Conservation (phyloP, 2,113 vertebrate genomes). For the Pomatorhinus ruficollis region DNA sequence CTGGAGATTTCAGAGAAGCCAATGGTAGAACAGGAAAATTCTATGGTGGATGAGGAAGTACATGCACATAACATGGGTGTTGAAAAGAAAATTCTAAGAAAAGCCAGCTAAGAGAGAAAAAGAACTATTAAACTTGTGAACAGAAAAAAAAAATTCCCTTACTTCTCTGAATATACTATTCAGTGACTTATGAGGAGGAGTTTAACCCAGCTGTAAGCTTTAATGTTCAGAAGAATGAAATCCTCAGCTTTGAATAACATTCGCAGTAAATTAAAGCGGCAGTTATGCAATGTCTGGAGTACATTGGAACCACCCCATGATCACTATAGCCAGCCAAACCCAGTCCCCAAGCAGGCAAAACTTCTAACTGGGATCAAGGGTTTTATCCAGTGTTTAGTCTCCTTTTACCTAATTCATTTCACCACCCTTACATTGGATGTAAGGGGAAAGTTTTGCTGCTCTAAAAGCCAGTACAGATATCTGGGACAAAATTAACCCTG, state of each 20-base stretch:
- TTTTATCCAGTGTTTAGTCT: conserved; percentile 6
- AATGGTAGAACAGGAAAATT: not conserved
- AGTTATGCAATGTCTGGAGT: conserved; percentile 42
- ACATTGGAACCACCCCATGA: not conserved
- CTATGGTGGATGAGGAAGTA: not conserved
- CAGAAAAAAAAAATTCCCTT: not conserved
- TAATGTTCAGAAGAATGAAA: conserved; percentile 26
- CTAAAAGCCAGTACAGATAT: not conserved
- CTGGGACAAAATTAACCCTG: conserved; percentile 1
- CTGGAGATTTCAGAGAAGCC: not conserved
- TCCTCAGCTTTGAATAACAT: not conserved
- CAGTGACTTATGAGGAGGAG: not conserved
- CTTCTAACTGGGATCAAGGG: conserved; percentile 9
- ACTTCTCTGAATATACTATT: not conserved
- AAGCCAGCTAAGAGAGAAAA: not conserved
- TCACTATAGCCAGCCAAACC: not conserved
- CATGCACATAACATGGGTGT: not conserved
- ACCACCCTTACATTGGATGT: not conserved
- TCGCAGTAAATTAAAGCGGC: not conserved
- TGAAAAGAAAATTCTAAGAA: not conserved
- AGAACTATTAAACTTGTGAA: not conserved
- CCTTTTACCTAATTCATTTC: conserved; percentile 31
- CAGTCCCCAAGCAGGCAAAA: not conserved
- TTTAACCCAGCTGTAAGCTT: conserved; percentile 3
- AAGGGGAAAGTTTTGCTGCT: not conserved